phyloP scores from a whole-genome alignment of 2,888 invertebrate genomes.

The Lochmaea crataegi region DNA sequence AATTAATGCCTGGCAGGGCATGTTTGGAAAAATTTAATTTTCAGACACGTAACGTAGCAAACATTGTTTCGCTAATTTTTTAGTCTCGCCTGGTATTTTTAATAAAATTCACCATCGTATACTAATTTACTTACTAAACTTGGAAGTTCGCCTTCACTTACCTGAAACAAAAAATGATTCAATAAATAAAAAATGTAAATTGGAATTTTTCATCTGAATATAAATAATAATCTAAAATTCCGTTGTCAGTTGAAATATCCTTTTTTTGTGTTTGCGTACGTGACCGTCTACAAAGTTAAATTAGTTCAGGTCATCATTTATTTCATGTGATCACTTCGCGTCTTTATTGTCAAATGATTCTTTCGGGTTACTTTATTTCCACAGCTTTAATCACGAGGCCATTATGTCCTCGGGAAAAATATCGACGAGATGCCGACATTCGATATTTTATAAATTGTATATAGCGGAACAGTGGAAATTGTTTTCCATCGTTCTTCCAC shows the following conservation, averaged over 20 bases:
- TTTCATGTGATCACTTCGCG: conserved; percentile 20
- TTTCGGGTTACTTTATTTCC: conserved; percentile 28
- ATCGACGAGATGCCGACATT: conserved; percentile 14
- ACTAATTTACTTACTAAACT: background rate
- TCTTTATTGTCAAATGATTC: conserved; percentile 23
- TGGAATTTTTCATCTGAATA: too few species aligned
- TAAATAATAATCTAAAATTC: too few species aligned
- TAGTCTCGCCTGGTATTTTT: background rate
- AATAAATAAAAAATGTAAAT: background rate
- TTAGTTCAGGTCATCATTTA: conserved; percentile 3
- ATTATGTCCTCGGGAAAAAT: conserved; percentile 23
- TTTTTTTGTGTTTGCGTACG: background rate
- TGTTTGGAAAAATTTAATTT: too few species aligned
- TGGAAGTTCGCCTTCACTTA: background rate
- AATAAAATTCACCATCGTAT: background rate
- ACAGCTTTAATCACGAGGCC: conserved; percentile 30
- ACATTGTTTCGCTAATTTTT: background rate
- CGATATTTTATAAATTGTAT: conserved; percentile 20
- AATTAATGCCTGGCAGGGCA: too few species aligned
- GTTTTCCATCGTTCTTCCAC: conserved; percentile 35
- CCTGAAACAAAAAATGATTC: background rate
- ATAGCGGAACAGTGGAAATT: conserved; percentile 29
- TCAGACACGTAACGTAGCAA: too few species aligned
- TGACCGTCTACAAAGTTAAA: background rate
- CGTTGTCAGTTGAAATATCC: background rate